These are phyloP conservation scores for Drosophila nigrodunni DNA, from an alignment of 1,140 invertebrate species.

Conservation along the genomic window DNA sequence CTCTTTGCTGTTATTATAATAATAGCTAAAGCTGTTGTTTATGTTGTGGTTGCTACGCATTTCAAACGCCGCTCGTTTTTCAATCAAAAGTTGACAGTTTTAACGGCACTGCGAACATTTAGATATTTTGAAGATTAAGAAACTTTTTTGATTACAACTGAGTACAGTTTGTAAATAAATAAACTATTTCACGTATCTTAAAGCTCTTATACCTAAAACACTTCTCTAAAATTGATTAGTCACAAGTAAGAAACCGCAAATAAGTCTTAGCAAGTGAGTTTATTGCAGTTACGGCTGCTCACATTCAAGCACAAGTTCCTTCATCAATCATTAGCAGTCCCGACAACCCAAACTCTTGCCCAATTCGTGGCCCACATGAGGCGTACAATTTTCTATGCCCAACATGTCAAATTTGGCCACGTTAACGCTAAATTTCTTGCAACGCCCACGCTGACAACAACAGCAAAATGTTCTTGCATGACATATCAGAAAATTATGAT, in stretches of 20 bases:
- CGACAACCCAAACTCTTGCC: conserved; percentile 19
- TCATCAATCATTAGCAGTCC: conserved; percentile 7
- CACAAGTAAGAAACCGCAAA: too few relatives aligned
- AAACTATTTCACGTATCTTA: too few relatives aligned
- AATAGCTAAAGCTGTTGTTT: conserved; percentile 10
- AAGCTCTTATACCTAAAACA: too few relatives aligned
- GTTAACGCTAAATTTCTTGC: conserved; percentile 43
- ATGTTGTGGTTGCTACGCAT: conserved; percentile 53
- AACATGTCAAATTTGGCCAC: conserved; percentile 55
- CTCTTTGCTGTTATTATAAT: neutral
- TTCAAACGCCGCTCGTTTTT: conserved; percentile 61
- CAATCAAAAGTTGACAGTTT: conserved; percentile 60
- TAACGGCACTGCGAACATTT: conserved; percentile 14
- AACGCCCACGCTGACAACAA: conserved; percentile 57
- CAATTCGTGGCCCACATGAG: conserved; percentile 37
- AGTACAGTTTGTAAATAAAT: too few relatives aligned
- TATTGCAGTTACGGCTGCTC: neutral
- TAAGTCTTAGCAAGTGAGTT: too few relatives aligned
- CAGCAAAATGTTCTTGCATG: conserved; percentile 60
- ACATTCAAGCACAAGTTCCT: conserved; percentile 4
- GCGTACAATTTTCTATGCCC: conserved; percentile 38
- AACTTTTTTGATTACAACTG: too few relatives aligned
- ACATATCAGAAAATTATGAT: conserved; percentile 79
- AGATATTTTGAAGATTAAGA: neutral
- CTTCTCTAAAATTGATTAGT: too few relatives aligned